These are phyloP conservation scores for Odontamblyopus lacepedii DNA, from an alignment of 2,797 vertebrate genomes.

Conservation along the genomic window DNA sequence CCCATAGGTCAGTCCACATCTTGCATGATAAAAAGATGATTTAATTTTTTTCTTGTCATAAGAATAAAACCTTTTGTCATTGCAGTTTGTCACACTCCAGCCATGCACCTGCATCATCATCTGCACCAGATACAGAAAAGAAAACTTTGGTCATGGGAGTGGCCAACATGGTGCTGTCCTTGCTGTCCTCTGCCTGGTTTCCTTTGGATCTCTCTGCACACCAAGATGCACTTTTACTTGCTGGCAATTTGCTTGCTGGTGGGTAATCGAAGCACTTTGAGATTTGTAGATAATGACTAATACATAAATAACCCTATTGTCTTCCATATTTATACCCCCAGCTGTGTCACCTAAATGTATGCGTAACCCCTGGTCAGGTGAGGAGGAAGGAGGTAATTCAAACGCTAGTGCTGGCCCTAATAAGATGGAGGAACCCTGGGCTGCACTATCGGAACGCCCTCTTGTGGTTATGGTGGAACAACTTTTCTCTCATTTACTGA, in stretches of 20 bases:
- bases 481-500: constrained; percentile 92
- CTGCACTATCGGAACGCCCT: constrained; percentile 85
- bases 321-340: constrained; percentile 45
- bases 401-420: constrained; percentile 54
- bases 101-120: constrained; percentile 49
- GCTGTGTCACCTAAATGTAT: constrained; percentile 92
- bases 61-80: neutral
- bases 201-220: constrained; percentile 94
- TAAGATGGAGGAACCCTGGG: constrained; percentile 93
- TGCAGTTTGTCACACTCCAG: constrained; percentile 83
- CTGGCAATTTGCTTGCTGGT: constrained; percentile 95
- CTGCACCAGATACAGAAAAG: constrained; percentile 73
- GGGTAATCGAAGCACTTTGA: neutral
- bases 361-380: constrained; percentile 87
- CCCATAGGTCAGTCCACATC: constrained; percentile 50
- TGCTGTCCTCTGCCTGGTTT: constrained; percentile 97
- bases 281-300: neutral
- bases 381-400: constrained; percentile 81
- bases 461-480: constrained; percentile 92
- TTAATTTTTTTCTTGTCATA: neutral
- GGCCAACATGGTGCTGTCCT: constrained; percentile 87
- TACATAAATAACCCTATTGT: neutral
- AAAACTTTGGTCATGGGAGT: constrained; percentile 87
- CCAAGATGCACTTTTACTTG: constrained; percentile 91
- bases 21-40: neutral